Percentiles rank a stretch among this genome's conserved stretches.
These are phyloP conservation scores for Microtus californicus DNA, from an alignment of 2,797 vertebrate species.

Conservation along the genomic window DNA sequence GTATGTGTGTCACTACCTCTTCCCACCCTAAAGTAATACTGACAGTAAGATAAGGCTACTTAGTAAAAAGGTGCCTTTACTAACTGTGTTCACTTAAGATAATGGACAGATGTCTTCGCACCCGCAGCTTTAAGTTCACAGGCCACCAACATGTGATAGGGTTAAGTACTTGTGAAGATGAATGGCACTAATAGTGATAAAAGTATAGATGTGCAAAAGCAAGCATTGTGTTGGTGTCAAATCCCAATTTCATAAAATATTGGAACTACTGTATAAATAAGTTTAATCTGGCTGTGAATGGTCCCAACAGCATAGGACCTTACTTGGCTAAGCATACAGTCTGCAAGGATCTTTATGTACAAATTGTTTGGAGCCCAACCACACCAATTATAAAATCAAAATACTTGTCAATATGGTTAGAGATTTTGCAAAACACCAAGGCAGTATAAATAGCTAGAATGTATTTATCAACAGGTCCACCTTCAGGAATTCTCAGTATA, in stretches of 20 bases:
- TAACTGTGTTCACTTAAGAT: constrained; percentile 1
- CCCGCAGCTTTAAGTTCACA: background rate
- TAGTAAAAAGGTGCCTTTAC: background rate
- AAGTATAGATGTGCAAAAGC: background rate
- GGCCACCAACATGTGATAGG: background rate
- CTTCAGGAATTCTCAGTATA: constrained; percentile 26
- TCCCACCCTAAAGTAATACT: background rate
- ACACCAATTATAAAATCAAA: background rate
- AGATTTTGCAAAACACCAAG: constrained; percentile 53
- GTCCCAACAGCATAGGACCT: background rate
- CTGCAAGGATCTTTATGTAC: background rate
- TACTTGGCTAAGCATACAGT: background rate
- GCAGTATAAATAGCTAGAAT: constrained; percentile 8
- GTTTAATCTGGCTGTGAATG: background rate
- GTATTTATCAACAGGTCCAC: constrained; percentile 10
- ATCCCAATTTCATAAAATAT: constrained; percentile 25
- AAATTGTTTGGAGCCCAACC: background rate
- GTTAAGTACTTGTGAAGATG: background rate
- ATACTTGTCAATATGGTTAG: background rate
- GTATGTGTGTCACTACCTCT: background rate
- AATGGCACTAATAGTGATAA: background rate
- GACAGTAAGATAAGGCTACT: background rate
- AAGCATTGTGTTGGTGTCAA: background rate
- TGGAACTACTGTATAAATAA: background rate
- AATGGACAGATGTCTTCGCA: background rate